These are phyloP conservation scores for Papilio protenor DNA, from an alignment of 2,888 invertebrate species.

Conservation along the genomic window DNA sequence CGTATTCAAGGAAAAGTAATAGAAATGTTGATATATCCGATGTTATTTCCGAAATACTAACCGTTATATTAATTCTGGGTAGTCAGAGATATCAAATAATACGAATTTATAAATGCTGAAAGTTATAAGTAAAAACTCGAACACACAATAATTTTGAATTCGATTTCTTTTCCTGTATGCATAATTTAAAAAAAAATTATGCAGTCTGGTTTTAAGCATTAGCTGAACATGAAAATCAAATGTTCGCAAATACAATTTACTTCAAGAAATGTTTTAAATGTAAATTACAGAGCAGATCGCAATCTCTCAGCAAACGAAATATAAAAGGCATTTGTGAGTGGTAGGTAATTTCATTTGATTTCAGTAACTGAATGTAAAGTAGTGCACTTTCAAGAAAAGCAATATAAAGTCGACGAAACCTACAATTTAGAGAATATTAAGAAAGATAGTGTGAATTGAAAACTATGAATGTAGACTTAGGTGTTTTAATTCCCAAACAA, in stretches of 20 bases:
- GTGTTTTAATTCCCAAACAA: neutral
- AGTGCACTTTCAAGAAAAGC: constrained; percentile 1
- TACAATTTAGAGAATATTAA: neutral
- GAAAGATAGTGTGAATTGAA: neutral
- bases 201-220: neutral
- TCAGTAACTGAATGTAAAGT: neutral
- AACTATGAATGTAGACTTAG: neutral
- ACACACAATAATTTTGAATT: neutral
- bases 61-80: neutral
- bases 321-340: neutral
- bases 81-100: neutral
- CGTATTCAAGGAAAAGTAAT: neutral
- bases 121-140: neutral
- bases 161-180: too few relatives aligned
- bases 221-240: neutral
- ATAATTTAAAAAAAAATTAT: neutral
- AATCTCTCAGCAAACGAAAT: constrained; percentile 19
- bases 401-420: neutral
- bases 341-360: constrained; percentile 21
- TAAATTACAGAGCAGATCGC: constrained; percentile 6
- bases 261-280: neutral
- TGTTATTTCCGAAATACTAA: neutral
- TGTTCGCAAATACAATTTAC: neutral
- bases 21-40: neutral
- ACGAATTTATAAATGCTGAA: neutral